Evolutionary conservation across 2,888 invertebrate species (phyloP).

Genomic region (Metacarcinus magister): DNA sequence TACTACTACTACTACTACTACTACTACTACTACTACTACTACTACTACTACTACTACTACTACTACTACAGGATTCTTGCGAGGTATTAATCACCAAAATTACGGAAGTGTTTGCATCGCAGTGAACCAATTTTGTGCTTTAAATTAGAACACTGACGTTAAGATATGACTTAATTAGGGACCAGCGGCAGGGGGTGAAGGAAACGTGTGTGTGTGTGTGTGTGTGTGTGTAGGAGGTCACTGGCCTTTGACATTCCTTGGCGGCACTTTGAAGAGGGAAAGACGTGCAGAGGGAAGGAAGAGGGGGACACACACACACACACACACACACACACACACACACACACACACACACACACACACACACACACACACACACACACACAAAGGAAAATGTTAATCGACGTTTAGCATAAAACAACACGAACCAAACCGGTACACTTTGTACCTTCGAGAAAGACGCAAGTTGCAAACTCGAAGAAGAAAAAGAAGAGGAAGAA

Average conservation of each 20-base stretch:
- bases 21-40: conserved; percentile 53
- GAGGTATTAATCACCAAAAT: too few species aligned
- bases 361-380: conserved; percentile 18
- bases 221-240: background rate
- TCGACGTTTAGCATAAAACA: background rate
- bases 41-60: conserved; percentile 63
- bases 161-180: background rate
- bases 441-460: too few species aligned
- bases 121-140: background rate
- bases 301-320: background rate
- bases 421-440: too few species aligned
- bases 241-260: background rate
- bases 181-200: background rate
- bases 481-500: too few species aligned
- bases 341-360: conserved; percentile 26
- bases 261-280: background rate
- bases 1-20: conserved; percentile 54
- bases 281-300: background rate
- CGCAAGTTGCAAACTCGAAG: too few species aligned
- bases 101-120: background rate
- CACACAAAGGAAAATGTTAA: background rate
- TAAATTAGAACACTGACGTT: background rate
- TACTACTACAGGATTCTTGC: conserved; percentile 5
- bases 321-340: conserved; percentile 26
- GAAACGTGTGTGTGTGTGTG: background rate